These are phyloP conservation scores for Acarapis woodi DNA, from an alignment of 1,140 invertebrate genomes.

Conservation along the genomic window DNA sequence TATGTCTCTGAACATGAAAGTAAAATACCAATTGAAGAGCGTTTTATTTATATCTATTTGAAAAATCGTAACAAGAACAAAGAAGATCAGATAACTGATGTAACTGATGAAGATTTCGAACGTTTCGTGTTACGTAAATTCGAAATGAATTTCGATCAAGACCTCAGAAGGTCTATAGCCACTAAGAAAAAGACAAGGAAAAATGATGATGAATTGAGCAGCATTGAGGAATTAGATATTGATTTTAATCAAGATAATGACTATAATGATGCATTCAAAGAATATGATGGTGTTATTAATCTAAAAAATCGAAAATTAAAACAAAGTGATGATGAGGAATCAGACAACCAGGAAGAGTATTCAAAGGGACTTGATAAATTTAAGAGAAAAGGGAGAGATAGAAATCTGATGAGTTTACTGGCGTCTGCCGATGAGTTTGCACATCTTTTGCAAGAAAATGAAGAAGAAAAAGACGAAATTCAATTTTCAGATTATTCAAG, in stretches of 20 bases:
- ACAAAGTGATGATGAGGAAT: constrained; percentile 12
- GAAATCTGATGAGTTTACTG: constrained; percentile 4
- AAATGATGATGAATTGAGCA: constrained; percentile 12
- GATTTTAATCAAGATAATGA: constrained; percentile 10
- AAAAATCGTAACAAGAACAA: constrained; percentile 13
- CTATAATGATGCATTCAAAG: constrained; percentile 9
- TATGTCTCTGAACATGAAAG: constrained; percentile 35
- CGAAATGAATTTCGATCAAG: constrained; percentile 8
- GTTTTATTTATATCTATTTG: constrained; percentile 31
- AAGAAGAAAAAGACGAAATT: constrained; percentile 11
- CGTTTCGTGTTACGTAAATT: constrained; percentile 17
- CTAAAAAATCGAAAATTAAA: background rate
- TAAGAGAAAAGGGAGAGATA: constrained; percentile 1
- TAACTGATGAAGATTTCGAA: constrained; percentile 61
- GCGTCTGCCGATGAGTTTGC: constrained; percentile 11
- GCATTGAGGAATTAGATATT: constrained; percentile 14
- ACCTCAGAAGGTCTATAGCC: constrained; percentile 8
- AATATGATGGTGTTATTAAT: background rate
- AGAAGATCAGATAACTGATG: constrained; percentile 23
- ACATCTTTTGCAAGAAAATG: constrained; percentile 14
- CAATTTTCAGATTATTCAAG: too few species aligned
- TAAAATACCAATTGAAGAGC: constrained; percentile 46
- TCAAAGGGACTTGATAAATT: constrained; percentile 5
- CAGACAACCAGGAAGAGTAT: constrained; percentile 9
- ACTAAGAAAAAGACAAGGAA: constrained; percentile 9